phyloP scores from a whole-genome alignment of 2,113 vertebrate species.

The Vombatus ursinus region DNA sequence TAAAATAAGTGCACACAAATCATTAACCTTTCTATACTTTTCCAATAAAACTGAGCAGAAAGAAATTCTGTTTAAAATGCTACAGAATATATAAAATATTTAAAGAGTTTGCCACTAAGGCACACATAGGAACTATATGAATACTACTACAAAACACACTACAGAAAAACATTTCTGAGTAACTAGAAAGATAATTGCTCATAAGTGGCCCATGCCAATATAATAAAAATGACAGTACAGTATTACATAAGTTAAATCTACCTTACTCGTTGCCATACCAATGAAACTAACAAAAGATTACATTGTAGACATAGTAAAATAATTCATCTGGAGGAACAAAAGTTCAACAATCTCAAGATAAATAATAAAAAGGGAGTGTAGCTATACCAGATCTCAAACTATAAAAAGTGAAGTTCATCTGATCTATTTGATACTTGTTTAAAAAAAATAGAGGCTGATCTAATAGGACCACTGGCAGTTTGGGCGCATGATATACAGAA shows the following conservation, averaged over 20 bases:
- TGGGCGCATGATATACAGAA: not conserved
- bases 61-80: not conserved
- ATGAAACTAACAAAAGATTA: not conserved
- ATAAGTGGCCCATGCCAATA: not conserved
- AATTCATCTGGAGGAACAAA: not conserved
- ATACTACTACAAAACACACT: not conserved
- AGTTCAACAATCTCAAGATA: not conserved
- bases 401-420: not conserved
- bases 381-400: not conserved
- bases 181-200: not conserved
- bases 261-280: not conserved
- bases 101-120: not conserved
- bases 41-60: not conserved
- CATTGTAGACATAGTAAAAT: not conserved
- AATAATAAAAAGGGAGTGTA: not conserved
- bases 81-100: not conserved
- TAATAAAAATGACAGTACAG: not conserved
- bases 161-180: not conserved
- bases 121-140: not conserved
- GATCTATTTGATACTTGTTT: not conserved
- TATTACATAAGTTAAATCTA: not conserved
- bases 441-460: not conserved
- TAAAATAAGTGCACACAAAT: not conserved
- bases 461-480: not conserved
- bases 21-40: not conserved